phyloP scores from a whole-genome alignment of 2,113 vertebrate species.

The Saimiri boliviensis region DNA sequence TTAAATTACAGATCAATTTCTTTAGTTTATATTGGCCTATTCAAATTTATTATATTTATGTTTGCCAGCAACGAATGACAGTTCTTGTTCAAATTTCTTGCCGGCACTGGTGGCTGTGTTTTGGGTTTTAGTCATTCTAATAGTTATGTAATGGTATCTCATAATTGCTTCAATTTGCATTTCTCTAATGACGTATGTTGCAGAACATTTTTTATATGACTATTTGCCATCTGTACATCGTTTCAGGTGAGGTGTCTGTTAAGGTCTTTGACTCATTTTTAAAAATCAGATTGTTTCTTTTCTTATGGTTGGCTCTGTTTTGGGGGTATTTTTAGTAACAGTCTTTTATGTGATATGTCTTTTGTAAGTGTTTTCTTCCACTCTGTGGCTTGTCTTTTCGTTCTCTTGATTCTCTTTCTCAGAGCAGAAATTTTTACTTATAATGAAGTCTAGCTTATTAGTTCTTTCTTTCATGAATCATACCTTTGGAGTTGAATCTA shows the following conservation, averaged over 20 bases:
- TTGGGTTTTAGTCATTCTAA: not conserved
- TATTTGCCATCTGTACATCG: not conserved
- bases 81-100: not conserved
- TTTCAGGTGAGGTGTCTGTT: not conserved
- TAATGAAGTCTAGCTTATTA: not conserved
- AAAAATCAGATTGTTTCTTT: not conserved
- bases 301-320: not conserved
- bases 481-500: not conserved
- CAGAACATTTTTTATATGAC: not conserved
- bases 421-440: not conserved
- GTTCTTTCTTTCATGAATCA: not conserved
- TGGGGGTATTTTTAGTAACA: not conserved
- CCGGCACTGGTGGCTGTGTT: not conserved
- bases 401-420: not conserved
- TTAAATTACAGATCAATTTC: not conserved
- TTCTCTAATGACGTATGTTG: not conserved
- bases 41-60: not conserved
- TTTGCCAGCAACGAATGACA: not conserved
- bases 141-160: not conserved
- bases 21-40: not conserved
- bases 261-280: not conserved
- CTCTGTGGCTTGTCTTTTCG: not conserved
- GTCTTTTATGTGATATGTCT: not conserved
- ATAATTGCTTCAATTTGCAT: not conserved
- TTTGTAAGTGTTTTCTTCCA: not conserved